phyloP scores from a whole-genome alignment of 2,888 invertebrate species.

The Epirrita christyi region DNA sequence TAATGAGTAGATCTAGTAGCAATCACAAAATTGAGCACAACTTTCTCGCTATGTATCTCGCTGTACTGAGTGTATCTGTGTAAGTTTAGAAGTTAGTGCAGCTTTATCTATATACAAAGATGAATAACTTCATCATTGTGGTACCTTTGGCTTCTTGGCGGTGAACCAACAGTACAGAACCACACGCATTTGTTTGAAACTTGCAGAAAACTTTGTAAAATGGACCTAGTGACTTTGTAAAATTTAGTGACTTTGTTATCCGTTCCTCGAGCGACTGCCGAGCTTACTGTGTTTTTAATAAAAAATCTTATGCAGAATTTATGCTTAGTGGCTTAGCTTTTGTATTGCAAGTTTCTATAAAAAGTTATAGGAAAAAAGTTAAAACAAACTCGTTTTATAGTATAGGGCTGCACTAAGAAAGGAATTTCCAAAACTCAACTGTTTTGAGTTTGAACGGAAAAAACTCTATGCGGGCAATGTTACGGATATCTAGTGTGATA shows the following conservation, averaged over 20 bases:
- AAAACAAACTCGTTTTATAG: no score
- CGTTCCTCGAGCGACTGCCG: slow-evolving; percentile 9
- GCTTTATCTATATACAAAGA: not conserved
- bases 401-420: no score
- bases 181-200: slow-evolving; percentile 22
- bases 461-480: no score
- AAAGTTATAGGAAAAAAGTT: not conserved
- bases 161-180: slow-evolving; percentile 22
- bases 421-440: no score
- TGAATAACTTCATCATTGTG: not conserved
- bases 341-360: slow-evolving; percentile 7
- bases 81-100: no score
- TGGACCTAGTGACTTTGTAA: no score
- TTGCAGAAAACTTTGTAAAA: slow-evolving; percentile 13
- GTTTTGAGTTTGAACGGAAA: no score
- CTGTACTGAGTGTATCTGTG: no score
- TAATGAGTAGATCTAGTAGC: no score
- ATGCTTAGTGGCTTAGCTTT: not conserved
- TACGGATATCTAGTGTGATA: no score
- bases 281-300: slow-evolving; percentile 19
- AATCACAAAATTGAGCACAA: no score
- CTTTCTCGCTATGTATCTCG: no score
- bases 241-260: slow-evolving; percentile 15
- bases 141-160: slow-evolving; percentile 11
- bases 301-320: slow-evolving; percentile 14